phyloP scores from a whole-genome alignment of 2,797 vertebrate species.

The Jordanella pulchra region DNA sequence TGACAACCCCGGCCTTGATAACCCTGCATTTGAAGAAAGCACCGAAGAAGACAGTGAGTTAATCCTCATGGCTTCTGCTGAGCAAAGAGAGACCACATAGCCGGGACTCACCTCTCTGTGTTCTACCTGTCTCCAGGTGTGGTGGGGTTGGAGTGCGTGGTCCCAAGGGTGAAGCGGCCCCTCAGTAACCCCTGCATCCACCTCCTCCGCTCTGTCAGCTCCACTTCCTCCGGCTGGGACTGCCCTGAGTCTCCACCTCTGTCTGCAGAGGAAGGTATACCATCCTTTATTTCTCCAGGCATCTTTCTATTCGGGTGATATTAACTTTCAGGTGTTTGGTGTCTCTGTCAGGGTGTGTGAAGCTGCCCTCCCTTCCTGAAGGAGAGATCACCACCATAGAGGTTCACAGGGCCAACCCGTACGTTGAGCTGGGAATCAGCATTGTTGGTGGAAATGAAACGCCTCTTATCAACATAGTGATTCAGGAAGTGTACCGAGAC shows the following conservation, averaged over 20 bases:
- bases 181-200: conserved; percentile 79
- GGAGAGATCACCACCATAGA: conserved; percentile 98
- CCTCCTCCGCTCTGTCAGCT: conserved; percentile 75
- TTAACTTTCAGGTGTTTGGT: conserved; percentile 24
- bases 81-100: not conserved
- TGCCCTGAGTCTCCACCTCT: conserved; percentile 79
- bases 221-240: conserved; percentile 79
- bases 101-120: conserved; percentile 14
- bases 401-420: conserved; percentile 94
- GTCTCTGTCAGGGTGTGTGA: conserved; percentile 85
- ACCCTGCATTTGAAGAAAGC: conserved; percentile 93
- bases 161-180: conserved; percentile 70
- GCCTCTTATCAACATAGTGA: conserved; percentile 97
- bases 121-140: conserved; percentile 65
- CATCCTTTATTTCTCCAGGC: conserved; percentile 34
- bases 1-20: conserved; percentile 89
- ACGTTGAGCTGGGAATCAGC: conserved; percentile 95
- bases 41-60: conserved; percentile 89
- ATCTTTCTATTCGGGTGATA: conserved; percentile 22
- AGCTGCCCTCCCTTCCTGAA: conserved; percentile 92
- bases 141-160: conserved; percentile 68
- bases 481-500: conserved; percentile 98
- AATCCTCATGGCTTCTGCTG: not conserved
- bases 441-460: conserved; percentile 98
- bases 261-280: conserved; percentile 74